A percentile compares a stretch with the other conserved stretches of the same genome.
Conservation (phyloP, 1,140 invertebrate species). For the Ips typographus region DNA sequence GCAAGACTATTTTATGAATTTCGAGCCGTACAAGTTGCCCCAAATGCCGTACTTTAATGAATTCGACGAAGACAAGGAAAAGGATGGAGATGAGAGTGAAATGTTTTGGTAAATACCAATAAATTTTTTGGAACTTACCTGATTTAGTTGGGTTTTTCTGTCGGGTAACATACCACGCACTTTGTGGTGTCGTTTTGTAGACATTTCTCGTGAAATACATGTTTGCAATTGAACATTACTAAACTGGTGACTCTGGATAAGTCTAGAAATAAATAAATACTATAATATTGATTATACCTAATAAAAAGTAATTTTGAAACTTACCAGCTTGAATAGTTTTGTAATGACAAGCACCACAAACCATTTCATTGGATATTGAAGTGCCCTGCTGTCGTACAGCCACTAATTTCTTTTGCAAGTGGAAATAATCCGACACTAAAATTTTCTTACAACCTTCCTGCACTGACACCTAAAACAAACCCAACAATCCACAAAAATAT, state of each 20-base stretch:
- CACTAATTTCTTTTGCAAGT: slow-evolving; percentile 81
- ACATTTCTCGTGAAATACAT: slow-evolving; percentile 87
- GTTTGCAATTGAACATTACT: slow-evolving; percentile 84
- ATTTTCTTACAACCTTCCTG: slow-evolving; percentile 89
- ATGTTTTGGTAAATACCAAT: slow-evolving; percentile 3
- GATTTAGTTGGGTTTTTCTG: slow-evolving; percentile 35
- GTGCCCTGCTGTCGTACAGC: slow-evolving; percentile 76
- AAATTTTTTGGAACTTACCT: slow-evolving; percentile 17
- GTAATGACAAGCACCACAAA: slow-evolving; percentile 75
- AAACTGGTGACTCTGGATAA: slow-evolving; percentile 53
- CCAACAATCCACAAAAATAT: background rate
- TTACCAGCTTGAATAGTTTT: slow-evolving; percentile 54
- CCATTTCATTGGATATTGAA: slow-evolving; percentile 67
- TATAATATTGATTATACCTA: slow-evolving; percentile 58
- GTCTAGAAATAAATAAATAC: slow-evolving; percentile 34
- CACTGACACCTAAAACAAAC: slow-evolving; percentile 67
- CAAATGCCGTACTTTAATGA: slow-evolving; percentile 28
- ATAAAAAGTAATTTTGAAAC: slow-evolving; percentile 47
- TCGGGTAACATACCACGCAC: slow-evolving; percentile 47
- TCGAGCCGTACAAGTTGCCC: slow-evolving; percentile 48
- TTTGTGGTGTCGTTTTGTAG: slow-evolving; percentile 55
- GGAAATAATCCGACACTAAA: slow-evolving; percentile 84
- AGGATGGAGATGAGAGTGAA: slow-evolving; percentile 17
- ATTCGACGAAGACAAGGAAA: slow-evolving; percentile 7
- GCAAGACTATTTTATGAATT: slow-evolving; percentile 59